Percentiles rank a stretch among this genome's conserved stretches.
Evolutionary conservation across 2,888 invertebrate genomes (phyloP).

Genomic region (Caenorhabditis macrosperma): DNA sequence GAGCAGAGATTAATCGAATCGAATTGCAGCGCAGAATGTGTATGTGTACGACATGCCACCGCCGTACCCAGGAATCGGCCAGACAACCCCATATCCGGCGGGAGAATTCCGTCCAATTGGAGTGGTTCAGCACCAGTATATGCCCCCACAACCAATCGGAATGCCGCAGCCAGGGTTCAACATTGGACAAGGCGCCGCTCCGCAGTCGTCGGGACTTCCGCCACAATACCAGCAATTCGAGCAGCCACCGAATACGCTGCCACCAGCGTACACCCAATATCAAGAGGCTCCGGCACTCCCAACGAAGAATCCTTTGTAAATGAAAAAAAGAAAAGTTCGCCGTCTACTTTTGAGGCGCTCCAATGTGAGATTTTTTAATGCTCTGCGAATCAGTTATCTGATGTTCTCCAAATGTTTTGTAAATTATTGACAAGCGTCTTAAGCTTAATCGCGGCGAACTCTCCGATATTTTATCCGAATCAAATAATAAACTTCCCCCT

Average conservation of each 20-base stretch:
- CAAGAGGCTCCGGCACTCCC: slow-evolving; percentile 63
- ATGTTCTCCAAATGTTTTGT: neutral
- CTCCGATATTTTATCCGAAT: neutral
- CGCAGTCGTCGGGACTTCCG: slow-evolving; percentile 21
- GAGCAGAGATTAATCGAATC: neutral
- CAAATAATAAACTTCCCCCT: neutral
- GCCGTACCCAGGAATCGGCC: slow-evolving; percentile 77
- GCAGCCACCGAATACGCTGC: slow-evolving; percentile 34
- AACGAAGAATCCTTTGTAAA: slow-evolving; percentile 49
- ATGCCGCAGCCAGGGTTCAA: slow-evolving; percentile 43
- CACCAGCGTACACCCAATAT: slow-evolving; percentile 52
- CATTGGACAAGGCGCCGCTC: slow-evolving; percentile 46
- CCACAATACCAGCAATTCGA: slow-evolving; percentile 21
- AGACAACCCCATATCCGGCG: slow-evolving; percentile 65
- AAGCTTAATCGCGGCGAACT: neutral
- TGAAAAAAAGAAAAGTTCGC: neutral
- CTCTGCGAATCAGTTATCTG: neutral
- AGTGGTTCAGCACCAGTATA: slow-evolving; percentile 31
- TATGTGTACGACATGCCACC: slow-evolving; percentile 80
- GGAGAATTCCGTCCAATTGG: slow-evolving; percentile 59
- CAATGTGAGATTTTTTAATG: neutral
- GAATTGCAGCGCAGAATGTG: slow-evolving; percentile 75
- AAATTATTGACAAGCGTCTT: neutral
- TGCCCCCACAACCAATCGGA: slow-evolving; percentile 24
- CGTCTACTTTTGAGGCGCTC: neutral